Base-by-base conservation (phyloP, 1,140 invertebrate species). In the Gerris buenoi region DNA sequence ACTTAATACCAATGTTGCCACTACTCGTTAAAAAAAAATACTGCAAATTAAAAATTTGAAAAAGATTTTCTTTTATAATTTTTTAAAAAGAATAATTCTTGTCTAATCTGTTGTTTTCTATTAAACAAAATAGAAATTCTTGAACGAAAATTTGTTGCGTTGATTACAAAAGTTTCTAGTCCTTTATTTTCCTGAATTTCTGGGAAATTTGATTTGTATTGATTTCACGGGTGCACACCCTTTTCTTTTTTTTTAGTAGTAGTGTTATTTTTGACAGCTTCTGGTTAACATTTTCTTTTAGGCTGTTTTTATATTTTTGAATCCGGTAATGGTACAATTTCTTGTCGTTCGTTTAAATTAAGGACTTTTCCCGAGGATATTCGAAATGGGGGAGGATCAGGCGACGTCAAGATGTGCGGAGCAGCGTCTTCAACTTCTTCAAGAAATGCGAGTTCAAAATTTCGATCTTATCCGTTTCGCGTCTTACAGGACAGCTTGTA, bases 391-490 rank as follows among this genome's bases (percentile, higher is more conserved):
- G 3, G 58, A 60, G 5, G 58, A 60, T 60, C 58, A 22, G 5
- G 15, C 15, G 3, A 60, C 23, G 15, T 22, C 15, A 25, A 60
- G 23, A 60, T 60, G 58, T 22, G 23, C 70, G 46, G 73, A 74
- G 23, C 70, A 69, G 29, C 67, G 68, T 27, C 62, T 73, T 13
- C 72, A 73, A 59, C 80, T 91, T 27, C 74, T 90, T 64, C 88
- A 91, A 77, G 89, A 91, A 77, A 86, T 91, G 85, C 83, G 91
- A 69, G 84, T 89, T 68, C 92, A 96, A 77, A 94, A 96, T 78
- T 97, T 92, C 77, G 94, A 98, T 78, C 86, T 90, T 62, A 98
- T 98, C 71, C 83, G 95, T 72, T 98, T 98, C 79, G 91, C 95
- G 63, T 96, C 94, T 3, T 98, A 99, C 77, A 83, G 96, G 68